phyloP scores from a whole-genome alignment of 1,140 invertebrate genomes.

The Zaprionus camerounensis region DNA sequence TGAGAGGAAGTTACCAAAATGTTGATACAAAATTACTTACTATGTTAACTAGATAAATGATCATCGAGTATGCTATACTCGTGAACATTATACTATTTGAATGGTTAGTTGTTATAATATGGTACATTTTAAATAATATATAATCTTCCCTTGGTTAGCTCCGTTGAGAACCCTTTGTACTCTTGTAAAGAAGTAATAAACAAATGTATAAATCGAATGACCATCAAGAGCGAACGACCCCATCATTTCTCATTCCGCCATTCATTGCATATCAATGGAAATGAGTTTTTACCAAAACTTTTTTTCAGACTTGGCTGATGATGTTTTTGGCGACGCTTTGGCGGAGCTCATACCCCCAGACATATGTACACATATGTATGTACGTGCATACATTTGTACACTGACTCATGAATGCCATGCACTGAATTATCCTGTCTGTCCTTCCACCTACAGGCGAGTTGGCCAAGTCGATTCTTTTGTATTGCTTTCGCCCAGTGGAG shows the following conservation, averaged over 20 bases:
- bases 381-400: slow-evolving; percentile 2
- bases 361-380: slow-evolving; percentile 32
- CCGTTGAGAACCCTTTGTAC: too few relatives aligned
- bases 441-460: slow-evolving; percentile 4
- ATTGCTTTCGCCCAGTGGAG: slow-evolving; percentile 33
- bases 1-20: too few relatives aligned
- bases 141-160: too few relatives aligned
- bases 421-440: slow-evolving; percentile 39
- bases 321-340: slow-evolving; percentile 74
- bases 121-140: too few relatives aligned
- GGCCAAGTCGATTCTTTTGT: slow-evolving; percentile 50
- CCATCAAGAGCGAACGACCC: slow-evolving; percentile 22
- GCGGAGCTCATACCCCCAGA: slow-evolving; percentile 45
- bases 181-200: background rate
- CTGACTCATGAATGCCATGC: slow-evolving; percentile 64
- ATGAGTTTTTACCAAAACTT: slow-evolving; percentile 68
- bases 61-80: too few relatives aligned
- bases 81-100: too few relatives aligned
- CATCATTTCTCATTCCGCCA: slow-evolving; percentile 15
- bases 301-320: slow-evolving; percentile 55
- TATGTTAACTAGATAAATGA: too few relatives aligned
- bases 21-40: too few relatives aligned
- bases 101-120: too few relatives aligned
- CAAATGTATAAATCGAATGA: slow-evolving; percentile 26
- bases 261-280: slow-evolving; percentile 78